Conservation (phyloP, 1,140 invertebrate genomes). For the Ceratosolen fusciceps region DNA sequence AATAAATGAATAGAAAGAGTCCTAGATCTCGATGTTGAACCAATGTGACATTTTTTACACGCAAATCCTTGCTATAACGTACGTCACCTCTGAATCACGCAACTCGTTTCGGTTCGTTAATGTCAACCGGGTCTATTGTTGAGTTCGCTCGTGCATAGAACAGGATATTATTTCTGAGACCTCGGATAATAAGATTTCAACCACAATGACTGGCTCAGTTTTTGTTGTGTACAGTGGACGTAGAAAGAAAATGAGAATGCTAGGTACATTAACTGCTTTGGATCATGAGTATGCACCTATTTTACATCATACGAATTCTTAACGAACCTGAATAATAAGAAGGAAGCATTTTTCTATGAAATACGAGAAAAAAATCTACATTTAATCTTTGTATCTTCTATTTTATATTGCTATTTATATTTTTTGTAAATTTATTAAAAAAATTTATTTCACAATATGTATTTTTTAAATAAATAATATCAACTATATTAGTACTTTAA, state of each 20-base stretch:
- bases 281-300: not conserved
- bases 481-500: not conserved
- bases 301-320: not conserved
- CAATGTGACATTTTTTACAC: conserved; percentile 5
- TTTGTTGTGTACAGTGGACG: conserved; percentile 38
- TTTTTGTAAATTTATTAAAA: too few relatives aligned
- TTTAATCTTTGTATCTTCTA: not conserved
- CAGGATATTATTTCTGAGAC: conserved; percentile 62
- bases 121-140: conserved; percentile 57
- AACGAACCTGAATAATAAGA: not conserved
- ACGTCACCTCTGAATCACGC: conserved; percentile 37
- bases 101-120: conserved; percentile 60
- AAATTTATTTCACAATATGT: not conserved
- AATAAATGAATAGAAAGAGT: not conserved
- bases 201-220: conserved; percentile 59
- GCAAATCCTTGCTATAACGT: not conserved
- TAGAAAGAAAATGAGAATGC: conserved; percentile 33
- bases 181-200: conserved; percentile 63
- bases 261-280: not conserved
- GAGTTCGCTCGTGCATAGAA: conserved; percentile 67
- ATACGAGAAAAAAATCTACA: not conserved
- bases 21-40: not conserved
- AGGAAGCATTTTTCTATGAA: not conserved
- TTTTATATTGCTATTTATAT: too few relatives aligned
- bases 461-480: not conserved